Conservation (phyloP, 2,888 invertebrate genomes). For the Zhengitettix transpicula region DNA sequence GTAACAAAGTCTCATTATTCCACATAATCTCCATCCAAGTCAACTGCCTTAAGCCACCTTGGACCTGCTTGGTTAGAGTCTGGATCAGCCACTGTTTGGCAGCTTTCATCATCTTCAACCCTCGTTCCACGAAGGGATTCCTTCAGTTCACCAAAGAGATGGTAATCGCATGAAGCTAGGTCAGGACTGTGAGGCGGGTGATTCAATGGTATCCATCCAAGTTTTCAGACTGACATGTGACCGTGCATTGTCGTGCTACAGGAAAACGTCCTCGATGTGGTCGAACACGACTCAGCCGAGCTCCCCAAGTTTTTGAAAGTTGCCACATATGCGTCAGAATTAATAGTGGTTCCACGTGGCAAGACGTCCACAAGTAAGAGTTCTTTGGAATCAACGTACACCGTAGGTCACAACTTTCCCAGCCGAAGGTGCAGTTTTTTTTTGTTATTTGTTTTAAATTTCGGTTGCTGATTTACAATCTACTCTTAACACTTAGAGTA, state of each 20-base stretch:
- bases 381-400: neutral
- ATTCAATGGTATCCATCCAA: neutral
- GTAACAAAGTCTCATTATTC: neutral
- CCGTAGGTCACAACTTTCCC: neutral
- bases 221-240: neutral
- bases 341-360: neutral
- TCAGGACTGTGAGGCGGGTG: neutral
- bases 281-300: neutral
- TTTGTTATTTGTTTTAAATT: neutral
- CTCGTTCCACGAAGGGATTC: no score
- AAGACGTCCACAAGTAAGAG: constrained; percentile 1
- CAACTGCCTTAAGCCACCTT: neutral
- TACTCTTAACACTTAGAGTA: no score
- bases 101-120: neutral
- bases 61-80: no score
- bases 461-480: no score
- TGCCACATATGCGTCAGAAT: neutral
- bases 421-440: neutral
- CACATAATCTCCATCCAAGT: neutral
- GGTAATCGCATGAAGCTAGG: neutral
- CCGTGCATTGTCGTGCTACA: neutral
- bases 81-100: no score
- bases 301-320: no score
- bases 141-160: neutral
- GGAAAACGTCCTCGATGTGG: neutral